Conservation (phyloP, 2,888 invertebrate genomes). For the Athalia rosae region DNA sequence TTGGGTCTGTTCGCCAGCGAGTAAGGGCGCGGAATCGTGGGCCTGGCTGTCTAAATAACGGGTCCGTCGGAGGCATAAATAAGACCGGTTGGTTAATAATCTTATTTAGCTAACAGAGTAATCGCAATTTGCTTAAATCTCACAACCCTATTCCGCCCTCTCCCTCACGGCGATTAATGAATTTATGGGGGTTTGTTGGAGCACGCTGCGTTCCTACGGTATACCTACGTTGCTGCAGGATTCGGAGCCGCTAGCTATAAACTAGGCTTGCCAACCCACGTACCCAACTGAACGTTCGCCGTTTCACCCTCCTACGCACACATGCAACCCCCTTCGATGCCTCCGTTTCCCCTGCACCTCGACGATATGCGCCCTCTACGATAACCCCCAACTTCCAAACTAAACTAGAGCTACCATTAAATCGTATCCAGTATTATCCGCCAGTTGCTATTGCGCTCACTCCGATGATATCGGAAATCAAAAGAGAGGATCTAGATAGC, state of each 20-base stretch:
- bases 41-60: conserved; percentile 57
- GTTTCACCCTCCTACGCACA: conserved; percentile 20
- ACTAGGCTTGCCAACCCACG: conserved; percentile 65
- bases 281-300: conserved; percentile 57
- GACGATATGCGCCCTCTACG: conserved; percentile 48
- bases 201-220: conserved; percentile 48
- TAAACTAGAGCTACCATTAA: conserved; percentile 54
- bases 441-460: conserved; percentile 32
- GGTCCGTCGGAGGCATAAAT: conserved; percentile 62
- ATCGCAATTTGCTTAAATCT: conserved; percentile 69
- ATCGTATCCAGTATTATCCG: conserved; percentile 14
- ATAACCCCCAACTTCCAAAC: conserved; percentile 55
- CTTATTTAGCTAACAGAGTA: conserved; percentile 67
- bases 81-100: conserved; percentile 67
- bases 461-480: conserved; percentile 42
- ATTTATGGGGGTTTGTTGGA: conserved; percentile 66
- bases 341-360: conserved; percentile 47
- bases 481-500: conserved; percentile 33
- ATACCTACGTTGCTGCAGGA: conserved; percentile 62
- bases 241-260: conserved; percentile 65
- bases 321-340: conserved; percentile 53
- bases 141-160: conserved; percentile 54
- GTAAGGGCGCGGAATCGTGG: conserved; percentile 12
- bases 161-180: conserved; percentile 66
- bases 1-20: conserved; percentile 23